A percentile compares a stretch with the other conserved stretches of the same genome.
Conservation (phyloP, 2,888 invertebrate species). For the Ferrisia virgata region DNA sequence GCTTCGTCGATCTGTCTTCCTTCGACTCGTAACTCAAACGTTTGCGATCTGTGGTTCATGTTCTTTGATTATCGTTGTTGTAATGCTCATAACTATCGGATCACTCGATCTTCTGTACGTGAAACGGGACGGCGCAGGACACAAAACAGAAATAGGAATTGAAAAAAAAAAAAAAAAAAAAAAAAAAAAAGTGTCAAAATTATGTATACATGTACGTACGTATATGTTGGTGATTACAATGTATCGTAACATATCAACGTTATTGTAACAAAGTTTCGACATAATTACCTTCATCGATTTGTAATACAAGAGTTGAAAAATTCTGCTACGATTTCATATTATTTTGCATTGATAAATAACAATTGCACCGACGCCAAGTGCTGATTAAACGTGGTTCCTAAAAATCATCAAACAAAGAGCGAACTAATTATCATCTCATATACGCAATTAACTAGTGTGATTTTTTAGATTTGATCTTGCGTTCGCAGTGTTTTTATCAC, state of each 20-base stretch:
- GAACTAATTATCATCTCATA: constrained; percentile 8
- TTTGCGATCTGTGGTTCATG: constrained; percentile 56
- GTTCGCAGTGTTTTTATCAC: constrained; percentile 14
- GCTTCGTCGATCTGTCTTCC: constrained; percentile 90
- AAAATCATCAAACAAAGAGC: not conserved
- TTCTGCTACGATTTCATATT: not conserved
- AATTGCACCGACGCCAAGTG: not conserved
- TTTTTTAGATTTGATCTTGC: not conserved
- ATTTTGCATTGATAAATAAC: not conserved
- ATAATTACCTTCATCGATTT: not conserved
- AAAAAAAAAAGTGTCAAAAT: not conserved
- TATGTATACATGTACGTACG: not conserved
- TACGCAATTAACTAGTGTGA: constrained; percentile 13
- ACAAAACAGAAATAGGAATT: too few species aligned
- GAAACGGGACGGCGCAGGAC: too few species aligned
- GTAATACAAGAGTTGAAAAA: not conserved
- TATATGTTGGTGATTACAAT: too few species aligned
- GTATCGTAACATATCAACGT: not conserved
- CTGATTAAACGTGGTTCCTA: not conserved
- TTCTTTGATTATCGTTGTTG: not conserved
- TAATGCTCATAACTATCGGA: not conserved
- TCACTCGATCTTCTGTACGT: not conserved
- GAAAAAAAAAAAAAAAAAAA: not conserved
- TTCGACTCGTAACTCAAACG: constrained; percentile 66
- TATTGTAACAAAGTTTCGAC: not conserved